Conservation (phyloP, 2,888 invertebrate species). For the Drosophila lacicola region DNA sequence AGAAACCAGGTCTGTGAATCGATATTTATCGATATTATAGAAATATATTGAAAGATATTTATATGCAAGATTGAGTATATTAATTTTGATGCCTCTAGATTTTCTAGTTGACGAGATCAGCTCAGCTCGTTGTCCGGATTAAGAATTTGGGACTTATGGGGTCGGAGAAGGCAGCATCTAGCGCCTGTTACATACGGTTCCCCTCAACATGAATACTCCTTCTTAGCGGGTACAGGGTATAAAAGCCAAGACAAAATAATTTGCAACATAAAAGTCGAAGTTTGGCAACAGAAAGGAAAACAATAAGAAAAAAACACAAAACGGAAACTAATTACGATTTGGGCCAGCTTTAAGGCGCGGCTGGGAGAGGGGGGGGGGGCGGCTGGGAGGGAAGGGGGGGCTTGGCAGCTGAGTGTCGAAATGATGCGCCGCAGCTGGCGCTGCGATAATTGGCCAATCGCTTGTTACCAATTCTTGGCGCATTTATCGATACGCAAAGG, state of each 20-base stretch:
- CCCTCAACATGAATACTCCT: too few species aligned
- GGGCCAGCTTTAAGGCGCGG: slow-evolving; percentile 4
- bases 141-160: too few species aligned
- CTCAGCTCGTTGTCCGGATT: too few species aligned
- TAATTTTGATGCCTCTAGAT: too few species aligned
- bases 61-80: too few species aligned
- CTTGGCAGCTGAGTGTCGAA: slow-evolving; percentile 13
- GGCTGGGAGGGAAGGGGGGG: not conserved
- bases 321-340: slow-evolving; percentile 43
- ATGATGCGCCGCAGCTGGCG: slow-evolving; percentile 4
- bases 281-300: slow-evolving; percentile 14
- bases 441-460: slow-evolving; percentile 32
- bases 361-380: not conserved
- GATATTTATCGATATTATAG: too few species aligned
- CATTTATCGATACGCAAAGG: slow-evolving; percentile 21
- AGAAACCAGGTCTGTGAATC: too few species aligned
- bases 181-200: too few species aligned
- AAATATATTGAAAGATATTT: too few species aligned
- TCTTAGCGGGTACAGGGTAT: too few species aligned
- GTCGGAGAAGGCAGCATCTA: too few species aligned
- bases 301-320: slow-evolving; percentile 22
- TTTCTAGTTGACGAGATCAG: too few species aligned
- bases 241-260: slow-evolving; percentile 28
- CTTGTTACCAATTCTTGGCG: slow-evolving; percentile 53
- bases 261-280: slow-evolving; percentile 40